Evolutionary conservation across 2,888 invertebrate genomes (phyloP).

Genomic region (Heliconius sara): DNA sequence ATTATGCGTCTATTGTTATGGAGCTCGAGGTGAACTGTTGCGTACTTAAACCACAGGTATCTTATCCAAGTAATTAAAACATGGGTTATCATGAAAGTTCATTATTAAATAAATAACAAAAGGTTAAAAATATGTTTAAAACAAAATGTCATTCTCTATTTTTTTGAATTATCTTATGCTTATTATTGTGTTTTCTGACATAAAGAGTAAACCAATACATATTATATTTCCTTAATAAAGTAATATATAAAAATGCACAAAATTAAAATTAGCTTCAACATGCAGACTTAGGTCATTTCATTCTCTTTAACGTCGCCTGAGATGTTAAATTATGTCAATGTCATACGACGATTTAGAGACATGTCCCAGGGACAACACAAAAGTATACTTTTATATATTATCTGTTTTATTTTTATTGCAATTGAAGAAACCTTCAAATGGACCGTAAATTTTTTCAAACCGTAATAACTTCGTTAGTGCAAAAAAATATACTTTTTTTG

Average conservation of each 20-base stretch:
- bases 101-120: background rate
- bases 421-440: slow-evolving; percentile 19
- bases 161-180: no score
- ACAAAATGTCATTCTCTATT: no score
- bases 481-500: background rate
- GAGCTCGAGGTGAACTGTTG: background rate
- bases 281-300: no score
- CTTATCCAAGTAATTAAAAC: background rate
- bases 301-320: no score
- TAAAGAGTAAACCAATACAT: no score
- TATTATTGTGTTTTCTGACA: no score
- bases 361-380: background rate
- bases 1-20: background rate
- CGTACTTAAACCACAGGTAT: background rate
- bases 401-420: background rate
- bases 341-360: background rate
- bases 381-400: background rate
- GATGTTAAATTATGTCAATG: background rate
- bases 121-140: no score
- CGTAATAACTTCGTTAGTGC: slow-evolving; percentile 2
- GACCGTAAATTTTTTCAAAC: slow-evolving; percentile 6
- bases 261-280: no score
- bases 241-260: no score
- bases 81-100: background rate
- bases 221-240: no score